Evolutionary conservation across 2,888 invertebrate genomes (phyloP), one percentile per base, ranked within the genome.

Genomic region (Eurytoma californica): DNA sequence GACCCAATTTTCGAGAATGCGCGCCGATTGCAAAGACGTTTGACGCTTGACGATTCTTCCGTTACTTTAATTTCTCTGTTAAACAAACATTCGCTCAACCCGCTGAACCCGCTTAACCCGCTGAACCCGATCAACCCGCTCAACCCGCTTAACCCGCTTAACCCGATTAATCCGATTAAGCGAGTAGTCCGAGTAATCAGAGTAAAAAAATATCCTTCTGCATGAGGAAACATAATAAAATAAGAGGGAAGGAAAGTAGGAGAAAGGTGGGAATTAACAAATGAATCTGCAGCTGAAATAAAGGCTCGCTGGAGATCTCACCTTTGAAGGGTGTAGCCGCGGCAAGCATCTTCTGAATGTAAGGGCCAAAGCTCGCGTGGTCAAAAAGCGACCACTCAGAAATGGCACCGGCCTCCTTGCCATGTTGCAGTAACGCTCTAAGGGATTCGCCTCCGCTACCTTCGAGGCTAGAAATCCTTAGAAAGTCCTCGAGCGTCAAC

Each of bases 401-500:
- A 69, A 91, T 91, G 16, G 90, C 87, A 84, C 92, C 91, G 82
- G 89, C 89, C 16, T 53, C n/a, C 16, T n/a, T 74, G 91, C 91
- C n/a, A 90, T 86, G 81, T 83, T 92, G 92, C 60, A 93, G 87
- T 82, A 93, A 86, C 61, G 90, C 88, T 85, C 92, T 91, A 51
- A 93, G 87, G 69, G 92, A 92, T 79, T 93, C 93, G 2, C 91
- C 90, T 24, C 84, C 83, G 18, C 74, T 18, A 53, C 86, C 86
- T 82, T 92, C 92, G 83, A 92, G 88, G 76, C 91, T 91, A 18
- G 93, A 91, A 83, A 93, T 91, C 84, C 93, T 89, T 77, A 93
- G 87, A 86, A 93, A 91, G 88, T 94, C 93, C 86, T 93, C 92
- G 87, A 93, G 90, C 66, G 92, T 92, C 75, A 93, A 88, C 83